phyloP scores from a whole-genome alignment of 2,797 vertebrate genomes.

The Sebastes taczanowskii region DNA sequence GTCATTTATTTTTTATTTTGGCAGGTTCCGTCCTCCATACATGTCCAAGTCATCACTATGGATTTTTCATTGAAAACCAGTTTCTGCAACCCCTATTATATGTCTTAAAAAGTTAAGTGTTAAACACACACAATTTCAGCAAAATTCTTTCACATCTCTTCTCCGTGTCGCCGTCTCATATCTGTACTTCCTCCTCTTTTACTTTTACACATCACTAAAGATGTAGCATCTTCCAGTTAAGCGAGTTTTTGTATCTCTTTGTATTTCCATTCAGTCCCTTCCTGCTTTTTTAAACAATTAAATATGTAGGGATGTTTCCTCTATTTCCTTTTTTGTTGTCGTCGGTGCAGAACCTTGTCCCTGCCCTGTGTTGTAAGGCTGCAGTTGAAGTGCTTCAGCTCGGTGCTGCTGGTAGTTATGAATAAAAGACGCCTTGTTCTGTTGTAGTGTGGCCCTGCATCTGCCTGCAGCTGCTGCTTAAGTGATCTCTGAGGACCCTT shows the following conservation, averaged over 20 bases:
- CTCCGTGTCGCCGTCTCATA: not conserved
- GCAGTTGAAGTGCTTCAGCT: conserved; percentile 42
- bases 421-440: conserved; percentile 64
- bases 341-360: conserved; percentile 15
- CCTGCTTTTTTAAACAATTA: conserved; percentile 13
- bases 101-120: not conserved
- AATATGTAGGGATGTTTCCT: conserved; percentile 40
- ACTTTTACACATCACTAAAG: not conserved
- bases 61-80: not conserved
- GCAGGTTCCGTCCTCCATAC: too few species aligned
- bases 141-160: not conserved
- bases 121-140: not conserved
- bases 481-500: conserved; percentile 47
- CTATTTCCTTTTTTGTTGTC: not conserved
- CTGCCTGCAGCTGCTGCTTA: conserved; percentile 40
- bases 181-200: not conserved
- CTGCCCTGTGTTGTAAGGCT: conserved; percentile 15
- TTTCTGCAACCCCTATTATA: not conserved
- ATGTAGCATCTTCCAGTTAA: not conserved
- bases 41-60: not conserved
- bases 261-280: not conserved
- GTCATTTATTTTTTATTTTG: too few species aligned
- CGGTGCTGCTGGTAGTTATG: conserved; percentile 51
- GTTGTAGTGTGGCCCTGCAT: conserved; percentile 48
- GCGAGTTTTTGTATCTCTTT: conserved; percentile 8